phyloP scores from a whole-genome alignment of 1,140 invertebrate species.

The Marisa cornuarietis region DNA sequence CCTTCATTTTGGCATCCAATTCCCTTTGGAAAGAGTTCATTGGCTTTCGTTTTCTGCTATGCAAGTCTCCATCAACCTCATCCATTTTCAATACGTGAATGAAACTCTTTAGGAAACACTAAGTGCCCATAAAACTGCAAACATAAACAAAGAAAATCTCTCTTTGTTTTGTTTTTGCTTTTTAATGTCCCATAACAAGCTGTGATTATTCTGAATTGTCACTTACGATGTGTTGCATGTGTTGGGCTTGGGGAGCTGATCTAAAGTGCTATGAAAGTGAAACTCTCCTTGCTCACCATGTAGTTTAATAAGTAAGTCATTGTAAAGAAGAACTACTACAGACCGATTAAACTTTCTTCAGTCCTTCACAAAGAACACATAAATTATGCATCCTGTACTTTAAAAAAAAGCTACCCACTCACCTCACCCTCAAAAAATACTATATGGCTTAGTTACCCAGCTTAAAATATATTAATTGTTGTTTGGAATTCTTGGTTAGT shows the following conservation, averaged over 20 bases:
- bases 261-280: background rate
- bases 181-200: background rate
- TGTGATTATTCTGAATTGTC: background rate
- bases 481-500: too few species aligned
- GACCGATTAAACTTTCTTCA: too few species aligned
- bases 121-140: background rate
- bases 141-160: background rate
- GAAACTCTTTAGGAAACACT: background rate
- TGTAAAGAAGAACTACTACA: too few species aligned
- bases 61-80: constrained; percentile 11
- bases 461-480: too few species aligned
- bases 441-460: too few species aligned
- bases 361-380: too few species aligned
- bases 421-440: too few species aligned
- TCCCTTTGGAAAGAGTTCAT: constrained; percentile 17
- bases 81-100: constrained; percentile 5
- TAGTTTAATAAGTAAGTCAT: too few species aligned
- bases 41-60: constrained; percentile 3
- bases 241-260: too few species aligned
- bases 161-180: background rate
- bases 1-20: constrained; percentile 24
- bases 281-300: background rate
- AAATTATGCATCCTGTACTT: too few species aligned
- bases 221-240: too few species aligned
- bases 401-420: too few species aligned